Evolutionary conservation across 2,888 invertebrate species (phyloP), one percentile per base, ranked within the genome.

Genomic region (Xestia xanthographa): DNA sequence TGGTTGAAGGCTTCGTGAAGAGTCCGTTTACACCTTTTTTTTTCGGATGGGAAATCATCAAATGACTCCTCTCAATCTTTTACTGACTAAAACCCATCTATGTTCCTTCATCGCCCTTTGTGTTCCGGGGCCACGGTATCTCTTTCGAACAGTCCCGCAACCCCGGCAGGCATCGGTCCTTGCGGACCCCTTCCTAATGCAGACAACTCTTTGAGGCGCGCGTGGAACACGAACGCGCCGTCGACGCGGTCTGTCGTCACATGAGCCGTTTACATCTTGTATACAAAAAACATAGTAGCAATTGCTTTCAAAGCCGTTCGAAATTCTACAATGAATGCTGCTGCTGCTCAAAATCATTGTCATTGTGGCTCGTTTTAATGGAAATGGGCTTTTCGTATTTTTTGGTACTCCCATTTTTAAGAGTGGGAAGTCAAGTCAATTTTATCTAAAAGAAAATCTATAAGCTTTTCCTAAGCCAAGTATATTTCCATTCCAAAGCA

Each of bases 391-490:
- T 20, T 22, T 45, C 45, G 5, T 45, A 45, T 17, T 45, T 43
- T 43, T 5, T 3, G 2, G 12, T 43, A 43, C 43, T 43, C 12
- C 14, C 12, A 5, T 43, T 45, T 45, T 45, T 12, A 45, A 45
- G 14, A 14, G 4, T n/a, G 0, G 5, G 26, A 26, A 26, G 5
- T 3, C 56, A 26, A 12, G 26, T 58, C 2, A 29, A 38, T 48
- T 22, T 58, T 45, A 71, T 45, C 60, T n/a, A 2, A 45, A 68
- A 62, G 22, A 41, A n/a, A 17, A 69, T 78, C 6, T 29, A 22
- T 2, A 50, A 34, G 12, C 4, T 11, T 0, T n/a, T 65, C 50
- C 6, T 0, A 60, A 43, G 4, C 17, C 11, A 34, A 14, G 11
- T 48, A 8, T 41, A 34, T 50, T 58, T 29, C 45, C 12, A 34